Percentiles rank a stretch among this genome's conserved stretches.
Evolutionary conservation across 2,888 invertebrate genomes (phyloP).

Genomic region (Amaurobius ferox): DNA sequence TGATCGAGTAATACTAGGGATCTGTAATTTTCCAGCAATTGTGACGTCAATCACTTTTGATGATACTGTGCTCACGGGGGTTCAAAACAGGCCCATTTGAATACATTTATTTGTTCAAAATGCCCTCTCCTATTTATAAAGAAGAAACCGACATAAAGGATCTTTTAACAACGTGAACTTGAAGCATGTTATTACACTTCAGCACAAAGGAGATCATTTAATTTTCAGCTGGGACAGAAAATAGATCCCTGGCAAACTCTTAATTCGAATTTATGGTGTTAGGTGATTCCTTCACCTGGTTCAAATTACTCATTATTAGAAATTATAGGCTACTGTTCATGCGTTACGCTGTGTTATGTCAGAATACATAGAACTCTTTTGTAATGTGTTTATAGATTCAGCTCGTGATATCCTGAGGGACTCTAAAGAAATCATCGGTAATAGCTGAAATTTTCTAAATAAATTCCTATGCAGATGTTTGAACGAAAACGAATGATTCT

Average conservation of each 20-base stretch:
- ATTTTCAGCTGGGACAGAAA: slow-evolving; percentile 15
- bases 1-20: not conserved
- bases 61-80: slow-evolving; percentile 23
- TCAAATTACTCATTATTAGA: slow-evolving; percentile 1
- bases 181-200: not conserved
- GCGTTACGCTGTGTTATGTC: not conserved
- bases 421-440: too few species aligned
- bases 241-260: slow-evolving; percentile 19
- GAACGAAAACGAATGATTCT: too few species aligned
- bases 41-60: slow-evolving; percentile 42
- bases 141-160: slow-evolving; percentile 25
- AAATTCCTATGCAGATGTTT: too few species aligned
- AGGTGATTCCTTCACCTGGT: slow-evolving; percentile 18
- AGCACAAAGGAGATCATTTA: slow-evolving; percentile 26
- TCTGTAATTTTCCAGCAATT: slow-evolving; percentile 48
- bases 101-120: too few species aligned
- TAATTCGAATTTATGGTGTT: slow-evolving; percentile 41
- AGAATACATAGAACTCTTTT: too few species aligned
- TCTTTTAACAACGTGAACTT: slow-evolving; percentile 34
- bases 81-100: not conserved
- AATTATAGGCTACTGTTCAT: slow-evolving; percentile 14
- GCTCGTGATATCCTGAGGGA: too few species aligned
- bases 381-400: too few species aligned
- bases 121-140: not conserved
- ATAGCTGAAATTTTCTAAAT: too few species aligned